Evolutionary conservation across 2,888 invertebrate genomes (phyloP).

Genomic region (Cremastinae sp.): DNA sequence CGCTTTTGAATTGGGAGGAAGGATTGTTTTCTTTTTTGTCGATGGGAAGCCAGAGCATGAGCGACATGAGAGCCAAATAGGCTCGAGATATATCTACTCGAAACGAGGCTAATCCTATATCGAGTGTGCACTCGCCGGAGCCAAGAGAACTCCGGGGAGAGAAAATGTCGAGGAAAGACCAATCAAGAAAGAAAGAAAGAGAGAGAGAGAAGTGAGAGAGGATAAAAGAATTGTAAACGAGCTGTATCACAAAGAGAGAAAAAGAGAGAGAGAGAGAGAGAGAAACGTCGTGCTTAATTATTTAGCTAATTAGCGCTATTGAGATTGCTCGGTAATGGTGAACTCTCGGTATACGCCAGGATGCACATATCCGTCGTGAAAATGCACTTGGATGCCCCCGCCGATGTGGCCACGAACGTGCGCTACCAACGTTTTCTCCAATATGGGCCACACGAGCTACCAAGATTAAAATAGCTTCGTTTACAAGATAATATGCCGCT

Average conservation of each 20-base stretch:
- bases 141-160: slow-evolving; percentile 29
- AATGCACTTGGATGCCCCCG: slow-evolving; percentile 11
- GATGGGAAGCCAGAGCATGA: no score
- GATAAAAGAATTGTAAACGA: slow-evolving; percentile 16
- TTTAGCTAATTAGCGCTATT: slow-evolving; percentile 61
- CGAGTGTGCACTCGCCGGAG: slow-evolving; percentile 40
- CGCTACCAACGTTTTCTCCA: slow-evolving; percentile 39
- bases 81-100: slow-evolving; percentile 51
- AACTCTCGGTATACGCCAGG: no score
- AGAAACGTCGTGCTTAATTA: slow-evolving; percentile 59
- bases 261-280: no score
- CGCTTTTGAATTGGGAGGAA: no score
- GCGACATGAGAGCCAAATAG: slow-evolving; percentile 43
- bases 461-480: slow-evolving; percentile 48
- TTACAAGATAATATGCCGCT: slow-evolving; percentile 44
- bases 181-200: slow-evolving; percentile 18
- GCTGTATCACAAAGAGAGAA: slow-evolving; percentile 30
- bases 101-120: slow-evolving; percentile 58
- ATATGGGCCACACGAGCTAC: slow-evolving; percentile 40
- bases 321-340: slow-evolving; percentile 39
- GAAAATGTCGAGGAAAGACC: slow-evolving; percentile 12
- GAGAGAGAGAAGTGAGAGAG: neutral
- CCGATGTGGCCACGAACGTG: slow-evolving; percentile 10
- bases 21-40: no score
- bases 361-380: neutral